phyloP scores from a whole-genome alignment of 2,113 vertebrate genomes.

The Osmerus eperlanus region DNA sequence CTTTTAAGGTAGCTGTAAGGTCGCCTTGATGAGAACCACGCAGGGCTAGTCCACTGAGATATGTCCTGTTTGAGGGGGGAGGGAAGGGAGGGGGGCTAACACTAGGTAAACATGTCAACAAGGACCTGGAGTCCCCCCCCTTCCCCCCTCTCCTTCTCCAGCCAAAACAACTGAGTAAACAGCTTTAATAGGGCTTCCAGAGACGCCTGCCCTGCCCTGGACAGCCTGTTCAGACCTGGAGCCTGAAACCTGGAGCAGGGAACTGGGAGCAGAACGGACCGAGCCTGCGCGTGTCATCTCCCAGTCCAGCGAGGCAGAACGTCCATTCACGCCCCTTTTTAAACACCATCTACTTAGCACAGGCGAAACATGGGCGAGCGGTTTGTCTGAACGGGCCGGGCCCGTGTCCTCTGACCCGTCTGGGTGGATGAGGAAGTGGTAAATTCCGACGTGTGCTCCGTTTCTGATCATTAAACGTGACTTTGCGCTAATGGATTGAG shows the following conservation, averaged over 20 bases:
- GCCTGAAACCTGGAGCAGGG: too few species aligned
- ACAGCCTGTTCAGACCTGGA: neutral
- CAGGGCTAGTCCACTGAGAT: neutral
- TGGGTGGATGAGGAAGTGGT: too few species aligned
- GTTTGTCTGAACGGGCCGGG: neutral
- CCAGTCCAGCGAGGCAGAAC: too few species aligned
- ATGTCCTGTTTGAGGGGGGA: neutral
- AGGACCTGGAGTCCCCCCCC: neutral
- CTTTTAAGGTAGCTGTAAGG: too few species aligned
- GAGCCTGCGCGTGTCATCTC: too few species aligned
- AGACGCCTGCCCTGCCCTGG: neutral
- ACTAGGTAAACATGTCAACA: slow-evolving; percentile 1
- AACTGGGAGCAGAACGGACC: too few species aligned
- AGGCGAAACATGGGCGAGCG: too few species aligned
- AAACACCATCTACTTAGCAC: too few species aligned
- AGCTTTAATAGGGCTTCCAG: neutral
- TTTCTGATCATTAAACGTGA: too few species aligned
- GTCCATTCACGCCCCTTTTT: too few species aligned
- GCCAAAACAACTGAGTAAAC: slow-evolving; percentile 2
- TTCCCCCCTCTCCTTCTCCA: neutral
- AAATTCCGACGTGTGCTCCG: too few species aligned
- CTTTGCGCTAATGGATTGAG: neutral
- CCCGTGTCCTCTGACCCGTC: neutral
- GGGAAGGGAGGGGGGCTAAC: neutral
- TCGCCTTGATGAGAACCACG: neutral